Conservation (phyloP, 1,140 invertebrate genomes). For the Manduca sexta region DNA sequence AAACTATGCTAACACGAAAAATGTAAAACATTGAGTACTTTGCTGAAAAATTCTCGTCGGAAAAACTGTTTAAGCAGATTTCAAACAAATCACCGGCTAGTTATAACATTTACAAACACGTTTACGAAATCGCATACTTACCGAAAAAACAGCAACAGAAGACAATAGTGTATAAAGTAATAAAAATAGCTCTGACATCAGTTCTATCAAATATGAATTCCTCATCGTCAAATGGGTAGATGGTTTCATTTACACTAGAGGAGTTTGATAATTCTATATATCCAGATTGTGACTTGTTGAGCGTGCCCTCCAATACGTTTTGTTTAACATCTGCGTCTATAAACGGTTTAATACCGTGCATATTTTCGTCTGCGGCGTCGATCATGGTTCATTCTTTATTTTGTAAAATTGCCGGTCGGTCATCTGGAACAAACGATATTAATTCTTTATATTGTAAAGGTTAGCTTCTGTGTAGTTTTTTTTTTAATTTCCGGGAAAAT, state of each 20-base stretch:
- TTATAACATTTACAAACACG: too few relatives aligned
- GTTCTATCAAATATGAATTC: conserved; percentile 79
- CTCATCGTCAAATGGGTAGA: conserved; percentile 49
- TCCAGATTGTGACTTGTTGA: conserved; percentile 28
- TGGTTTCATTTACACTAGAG: conserved; percentile 34
- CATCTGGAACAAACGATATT: conserved; percentile 27
- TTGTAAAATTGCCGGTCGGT: conserved; percentile 16
- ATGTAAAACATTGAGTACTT: too few relatives aligned
- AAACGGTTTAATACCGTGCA: conserved; percentile 37
- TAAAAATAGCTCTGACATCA: conserved; percentile 77
- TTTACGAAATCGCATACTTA: conserved; percentile 56
- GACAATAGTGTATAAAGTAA: conserved; percentile 78
- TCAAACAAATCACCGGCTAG: too few relatives aligned
- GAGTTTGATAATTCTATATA: conserved; percentile 24
- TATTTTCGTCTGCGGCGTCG: conserved; percentile 21
- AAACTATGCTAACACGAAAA: too few relatives aligned
- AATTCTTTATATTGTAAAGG: too few relatives aligned
- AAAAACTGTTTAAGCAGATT: too few relatives aligned
- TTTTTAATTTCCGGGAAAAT: too few relatives aligned
- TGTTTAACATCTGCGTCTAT: conserved; percentile 30
- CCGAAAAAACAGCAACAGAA: conserved; percentile 81
- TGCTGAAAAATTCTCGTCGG: too few relatives aligned
- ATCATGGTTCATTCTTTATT: conserved; percentile 12
- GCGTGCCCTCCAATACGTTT: conserved; percentile 19
- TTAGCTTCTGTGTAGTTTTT: too few relatives aligned